These are phyloP conservation scores for Conomelus anceps DNA, from an alignment of 2,888 invertebrate genomes.

Conservation along the genomic window DNA sequence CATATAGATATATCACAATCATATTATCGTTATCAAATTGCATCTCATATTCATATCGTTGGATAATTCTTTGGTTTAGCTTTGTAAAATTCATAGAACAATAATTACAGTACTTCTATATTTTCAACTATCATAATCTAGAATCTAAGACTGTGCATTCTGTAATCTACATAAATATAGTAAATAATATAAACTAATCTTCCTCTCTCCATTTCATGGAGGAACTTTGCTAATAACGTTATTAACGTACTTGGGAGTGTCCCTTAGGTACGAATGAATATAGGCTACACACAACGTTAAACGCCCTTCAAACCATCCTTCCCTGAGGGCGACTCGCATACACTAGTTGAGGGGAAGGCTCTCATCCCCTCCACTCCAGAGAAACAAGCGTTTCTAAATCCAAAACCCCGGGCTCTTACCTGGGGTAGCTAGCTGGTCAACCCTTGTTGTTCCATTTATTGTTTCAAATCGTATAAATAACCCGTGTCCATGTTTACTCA, in stretches of 20 bases:
- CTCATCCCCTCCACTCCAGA: too few species aligned
- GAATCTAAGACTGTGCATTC: too few species aligned
- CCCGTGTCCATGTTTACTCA: neutral
- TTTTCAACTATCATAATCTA: too few species aligned
- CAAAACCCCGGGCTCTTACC: neutral
- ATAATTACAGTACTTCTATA: too few species aligned
- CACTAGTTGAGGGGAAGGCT: too few species aligned
- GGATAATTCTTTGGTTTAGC: too few species aligned
- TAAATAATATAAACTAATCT: too few species aligned
- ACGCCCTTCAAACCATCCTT: neutral
- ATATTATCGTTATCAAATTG: too few species aligned
- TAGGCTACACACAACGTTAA: neutral
- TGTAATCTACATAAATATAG: too few species aligned
- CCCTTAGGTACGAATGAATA: neutral
- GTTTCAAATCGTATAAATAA: neutral
- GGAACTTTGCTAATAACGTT: neutral
- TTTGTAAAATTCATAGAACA: too few species aligned
- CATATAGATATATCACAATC: too few species aligned
- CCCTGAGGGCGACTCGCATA: neutral
- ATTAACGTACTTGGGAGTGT: neutral
- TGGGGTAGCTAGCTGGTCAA: neutral
- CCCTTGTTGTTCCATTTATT: neutral
- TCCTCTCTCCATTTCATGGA: neutral
- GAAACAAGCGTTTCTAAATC: neutral
- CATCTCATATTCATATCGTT: too few species aligned